Percentiles rank a stretch among this genome's conserved stretches.
phyloP scores from a whole-genome alignment of 2,113 vertebrate species.

The Sorex fumeus region DNA sequence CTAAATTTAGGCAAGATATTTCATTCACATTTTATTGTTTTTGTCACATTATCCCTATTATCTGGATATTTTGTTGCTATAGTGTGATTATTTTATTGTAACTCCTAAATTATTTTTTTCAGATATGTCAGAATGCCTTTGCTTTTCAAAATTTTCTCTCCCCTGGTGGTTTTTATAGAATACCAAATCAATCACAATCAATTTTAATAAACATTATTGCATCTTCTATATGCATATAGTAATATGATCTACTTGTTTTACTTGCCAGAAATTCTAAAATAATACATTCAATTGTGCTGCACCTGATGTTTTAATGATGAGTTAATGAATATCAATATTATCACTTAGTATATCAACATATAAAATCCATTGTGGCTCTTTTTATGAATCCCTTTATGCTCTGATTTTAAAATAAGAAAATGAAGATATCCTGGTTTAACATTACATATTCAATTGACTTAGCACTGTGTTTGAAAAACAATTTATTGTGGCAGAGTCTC shows the following conservation, averaged over 20 bases:
- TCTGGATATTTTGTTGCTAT: background rate
- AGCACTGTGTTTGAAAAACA: background rate
- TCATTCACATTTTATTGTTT: background rate
- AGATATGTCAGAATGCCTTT: background rate
- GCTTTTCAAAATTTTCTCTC: slow-evolving; percentile 3
- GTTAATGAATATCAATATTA: background rate
- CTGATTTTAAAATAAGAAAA: background rate
- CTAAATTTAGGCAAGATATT: background rate
- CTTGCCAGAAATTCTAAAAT: background rate
- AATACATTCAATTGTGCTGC: background rate
- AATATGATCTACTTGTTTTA: background rate
- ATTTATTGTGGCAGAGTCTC: no score
- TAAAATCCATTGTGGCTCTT: background rate
- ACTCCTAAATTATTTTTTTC: background rate
- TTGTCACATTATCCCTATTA: no score
- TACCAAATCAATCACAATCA: background rate
- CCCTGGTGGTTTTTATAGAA: background rate
- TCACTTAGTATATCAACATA: background rate
- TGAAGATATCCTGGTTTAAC: background rate
- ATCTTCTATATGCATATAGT: background rate
- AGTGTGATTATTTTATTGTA: background rate
- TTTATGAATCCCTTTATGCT: background rate
- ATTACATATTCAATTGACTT: background rate
- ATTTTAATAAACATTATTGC: background rate
- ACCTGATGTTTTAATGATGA: no score